These are phyloP conservation scores for Nomada fucata DNA, from an alignment of 2,888 invertebrate genomes.

Conservation along the genomic window DNA sequence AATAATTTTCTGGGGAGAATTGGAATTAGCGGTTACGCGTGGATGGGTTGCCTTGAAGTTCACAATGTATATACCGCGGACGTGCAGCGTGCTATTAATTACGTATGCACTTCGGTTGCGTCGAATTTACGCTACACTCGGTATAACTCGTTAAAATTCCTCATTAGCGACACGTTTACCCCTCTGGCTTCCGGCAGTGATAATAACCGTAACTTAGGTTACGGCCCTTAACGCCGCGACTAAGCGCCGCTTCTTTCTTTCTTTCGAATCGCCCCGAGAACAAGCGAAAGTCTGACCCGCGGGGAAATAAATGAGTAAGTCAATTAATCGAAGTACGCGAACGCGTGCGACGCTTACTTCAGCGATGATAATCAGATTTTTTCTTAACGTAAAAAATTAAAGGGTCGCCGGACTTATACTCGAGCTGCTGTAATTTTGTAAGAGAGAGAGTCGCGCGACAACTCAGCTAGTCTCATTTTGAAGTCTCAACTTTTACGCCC, in stretches of 20 bases:
- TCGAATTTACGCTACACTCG: slow-evolving; percentile 41
- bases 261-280: slow-evolving; percentile 12
- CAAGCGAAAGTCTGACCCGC: neutral
- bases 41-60: slow-evolving; percentile 10
- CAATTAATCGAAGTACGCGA: too few relatives aligned
- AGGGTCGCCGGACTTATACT: too few relatives aligned
- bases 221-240: slow-evolving; percentile 16
- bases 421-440: too few relatives aligned
- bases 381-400: too few relatives aligned
- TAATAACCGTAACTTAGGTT: slow-evolving; percentile 52
- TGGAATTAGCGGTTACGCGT: neutral
- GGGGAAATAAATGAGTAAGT: too few relatives aligned
- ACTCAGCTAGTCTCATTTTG: too few relatives aligned
- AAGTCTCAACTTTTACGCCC: too few relatives aligned
- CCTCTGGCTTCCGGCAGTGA: slow-evolving; percentile 30
- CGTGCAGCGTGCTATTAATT: slow-evolving; percentile 51
- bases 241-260: slow-evolving; percentile 23
- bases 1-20: neutral
- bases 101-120: slow-evolving; percentile 38
- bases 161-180: slow-evolving; percentile 58
- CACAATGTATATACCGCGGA: slow-evolving; percentile 12
- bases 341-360: too few relatives aligned
- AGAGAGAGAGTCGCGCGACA: too few relatives aligned
- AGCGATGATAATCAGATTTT: too few relatives aligned
- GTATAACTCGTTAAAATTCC: slow-evolving; percentile 63